Evolutionary conservation across 2,113 vertebrate species (phyloP).

Genomic region (Leucoraja erinaceus): DNA sequence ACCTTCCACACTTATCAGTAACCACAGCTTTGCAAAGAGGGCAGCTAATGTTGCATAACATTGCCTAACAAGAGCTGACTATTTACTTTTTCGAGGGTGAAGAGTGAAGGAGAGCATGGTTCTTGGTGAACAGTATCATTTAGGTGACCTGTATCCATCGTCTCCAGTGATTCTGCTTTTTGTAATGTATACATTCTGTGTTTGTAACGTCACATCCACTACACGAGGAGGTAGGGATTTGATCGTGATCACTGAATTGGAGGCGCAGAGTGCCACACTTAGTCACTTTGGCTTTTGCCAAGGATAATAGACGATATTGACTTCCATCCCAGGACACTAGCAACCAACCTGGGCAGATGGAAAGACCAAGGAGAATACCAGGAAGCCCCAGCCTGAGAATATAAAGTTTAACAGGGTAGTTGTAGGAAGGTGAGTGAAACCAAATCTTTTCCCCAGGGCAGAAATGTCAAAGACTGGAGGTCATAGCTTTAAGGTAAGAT

Average conservation of each 20-base stretch:
- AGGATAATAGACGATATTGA: too few species aligned
- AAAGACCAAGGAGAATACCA: background rate
- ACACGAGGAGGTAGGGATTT: too few species aligned
- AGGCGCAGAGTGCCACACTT: too few species aligned
- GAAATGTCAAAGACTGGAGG: too few species aligned
- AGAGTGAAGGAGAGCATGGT: background rate
- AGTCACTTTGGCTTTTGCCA: too few species aligned
- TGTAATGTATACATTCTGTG: too few species aligned
- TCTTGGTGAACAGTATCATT: background rate
- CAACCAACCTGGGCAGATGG: too few species aligned
- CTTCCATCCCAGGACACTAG: background rate
- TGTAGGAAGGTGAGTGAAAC: background rate
- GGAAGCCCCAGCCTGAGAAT: background rate
- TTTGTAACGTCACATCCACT: background rate
- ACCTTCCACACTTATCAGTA: background rate
- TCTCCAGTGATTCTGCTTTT: background rate
- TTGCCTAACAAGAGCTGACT: background rate
- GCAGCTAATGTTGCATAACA: too few species aligned
- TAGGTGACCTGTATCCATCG: background rate
- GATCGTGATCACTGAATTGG: too few species aligned
- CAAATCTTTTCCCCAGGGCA: too few species aligned
- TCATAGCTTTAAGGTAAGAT: too few species aligned
- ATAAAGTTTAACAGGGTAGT: background rate
- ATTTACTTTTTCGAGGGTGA: background rate
- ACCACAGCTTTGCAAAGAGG: background rate